phyloP scores from a whole-genome alignment of 2,797 vertebrate species.

The Tympanoctomys barrerae region DNA sequence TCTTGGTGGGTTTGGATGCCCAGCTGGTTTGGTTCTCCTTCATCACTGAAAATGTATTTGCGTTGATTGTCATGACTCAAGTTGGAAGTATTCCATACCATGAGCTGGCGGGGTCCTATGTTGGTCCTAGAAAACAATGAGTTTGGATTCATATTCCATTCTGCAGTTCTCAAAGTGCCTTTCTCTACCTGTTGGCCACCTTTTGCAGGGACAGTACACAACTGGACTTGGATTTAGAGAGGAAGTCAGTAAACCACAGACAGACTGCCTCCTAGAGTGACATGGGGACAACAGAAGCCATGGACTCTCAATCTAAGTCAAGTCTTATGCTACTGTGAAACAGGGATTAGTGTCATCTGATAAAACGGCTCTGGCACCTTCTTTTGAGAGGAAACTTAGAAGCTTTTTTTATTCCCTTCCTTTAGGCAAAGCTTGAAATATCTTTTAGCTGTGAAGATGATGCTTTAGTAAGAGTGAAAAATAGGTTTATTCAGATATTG shows the following conservation, averaged over 20 bases:
- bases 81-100: slow-evolving; percentile 92
- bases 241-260: neutral
- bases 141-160: slow-evolving; percentile 1
- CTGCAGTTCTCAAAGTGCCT: neutral
- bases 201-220: neutral
- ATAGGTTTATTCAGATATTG: neutral
- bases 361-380: neutral
- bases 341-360: neutral
- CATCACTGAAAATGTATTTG: slow-evolving; percentile 90
- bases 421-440: neutral
- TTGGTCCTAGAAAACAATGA: slow-evolving; percentile 91
- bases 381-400: neutral
- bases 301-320: neutral
- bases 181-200: neutral
- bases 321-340: neutral
- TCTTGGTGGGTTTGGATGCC: slow-evolving; percentile 90
- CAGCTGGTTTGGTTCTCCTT: slow-evolving; percentile 91
- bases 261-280: neutral
- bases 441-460: neutral
- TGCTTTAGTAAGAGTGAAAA: neutral
- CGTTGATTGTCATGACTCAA: slow-evolving; percentile 90
- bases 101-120: slow-evolving; percentile 92
- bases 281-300: neutral
- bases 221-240: neutral
- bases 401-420: neutral